These are phyloP conservation scores for Varroa destructor DNA, from an alignment of 1,140 invertebrate species.

Conservation along the genomic window DNA sequence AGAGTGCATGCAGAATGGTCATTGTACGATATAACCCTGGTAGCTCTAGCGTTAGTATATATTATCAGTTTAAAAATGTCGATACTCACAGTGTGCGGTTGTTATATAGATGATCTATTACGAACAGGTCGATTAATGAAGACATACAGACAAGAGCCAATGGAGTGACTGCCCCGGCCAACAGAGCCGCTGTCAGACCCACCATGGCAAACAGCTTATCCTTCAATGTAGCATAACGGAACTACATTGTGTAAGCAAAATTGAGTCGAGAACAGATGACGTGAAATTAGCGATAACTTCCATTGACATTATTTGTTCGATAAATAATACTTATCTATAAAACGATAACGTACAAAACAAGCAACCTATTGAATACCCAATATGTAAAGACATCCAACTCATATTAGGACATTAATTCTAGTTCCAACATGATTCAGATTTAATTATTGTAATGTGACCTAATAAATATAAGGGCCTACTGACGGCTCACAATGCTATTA, in stretches of 20 bases:
- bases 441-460: too few species aligned
- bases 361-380: neutral
- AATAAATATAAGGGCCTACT: too few species aligned
- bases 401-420: neutral
- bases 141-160: slow-evolving; percentile 16
- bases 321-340: neutral
- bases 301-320: neutral
- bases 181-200: neutral
- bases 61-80: too few species aligned
- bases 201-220: slow-evolving; percentile 10
- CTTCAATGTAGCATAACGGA: slow-evolving; percentile 12
- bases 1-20: too few species aligned
- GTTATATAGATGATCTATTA: slow-evolving; percentile 20
- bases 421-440: neutral
- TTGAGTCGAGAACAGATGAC: neutral
- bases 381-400: neutral
- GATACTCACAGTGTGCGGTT: slow-evolving; percentile 11
- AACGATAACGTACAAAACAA: neutral
- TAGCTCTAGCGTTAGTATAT: too few species aligned
- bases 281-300: neutral
- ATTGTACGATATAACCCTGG: too few species aligned
- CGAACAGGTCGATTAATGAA: slow-evolving; percentile 21
- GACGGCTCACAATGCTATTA: too few species aligned
- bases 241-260: neutral
- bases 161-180: slow-evolving; percentile 11